Conservation (phyloP, 2,797 vertebrate genomes). For the Falco peregrinus region DNA sequence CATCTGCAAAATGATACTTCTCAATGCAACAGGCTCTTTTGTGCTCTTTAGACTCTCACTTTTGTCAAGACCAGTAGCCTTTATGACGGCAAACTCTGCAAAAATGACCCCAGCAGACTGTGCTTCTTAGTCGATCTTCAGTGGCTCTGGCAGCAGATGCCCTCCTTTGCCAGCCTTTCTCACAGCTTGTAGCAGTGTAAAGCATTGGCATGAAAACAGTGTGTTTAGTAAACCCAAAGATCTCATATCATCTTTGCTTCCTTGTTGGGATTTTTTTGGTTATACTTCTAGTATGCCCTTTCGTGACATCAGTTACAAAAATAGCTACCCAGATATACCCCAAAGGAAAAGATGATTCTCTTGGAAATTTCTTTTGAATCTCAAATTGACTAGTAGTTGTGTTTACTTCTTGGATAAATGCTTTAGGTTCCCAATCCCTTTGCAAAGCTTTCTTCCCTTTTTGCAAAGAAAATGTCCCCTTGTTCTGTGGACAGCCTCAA, state of each 20-base stretch:
- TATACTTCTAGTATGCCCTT: constrained; percentile 5
- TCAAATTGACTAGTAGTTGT: not conserved
- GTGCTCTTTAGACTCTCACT: not conserved
- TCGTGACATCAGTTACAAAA: constrained; percentile 1
- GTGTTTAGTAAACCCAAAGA: not conserved
- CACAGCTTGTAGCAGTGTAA: not conserved
- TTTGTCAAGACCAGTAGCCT: not conserved
- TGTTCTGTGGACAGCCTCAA: not conserved
- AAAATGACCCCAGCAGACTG: not conserved
- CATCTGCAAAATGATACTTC: not conserved
- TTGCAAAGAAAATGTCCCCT: not conserved
- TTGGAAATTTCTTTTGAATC: constrained; percentile 5
- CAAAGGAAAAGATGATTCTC: constrained; percentile 43
- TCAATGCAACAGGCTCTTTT: not conserved
- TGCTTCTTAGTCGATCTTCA: not conserved
- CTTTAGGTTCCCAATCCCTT: not conserved
- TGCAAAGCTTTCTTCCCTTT: not conserved
- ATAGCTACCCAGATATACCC: constrained; percentile 41
- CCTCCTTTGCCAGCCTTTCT: not conserved
- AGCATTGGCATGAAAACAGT: not conserved
- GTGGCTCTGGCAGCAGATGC: not conserved
- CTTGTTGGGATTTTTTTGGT: not conserved
- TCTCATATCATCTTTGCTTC: not conserved
- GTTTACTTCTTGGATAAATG: constrained; percentile 28
- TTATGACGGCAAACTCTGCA: not conserved